Percentiles rank a stretch among this genome's conserved stretches.
These are phyloP conservation scores for Rugalucina vietnamica DNA, from an alignment of 2,888 invertebrate genomes.

Conservation along the genomic window DNA sequence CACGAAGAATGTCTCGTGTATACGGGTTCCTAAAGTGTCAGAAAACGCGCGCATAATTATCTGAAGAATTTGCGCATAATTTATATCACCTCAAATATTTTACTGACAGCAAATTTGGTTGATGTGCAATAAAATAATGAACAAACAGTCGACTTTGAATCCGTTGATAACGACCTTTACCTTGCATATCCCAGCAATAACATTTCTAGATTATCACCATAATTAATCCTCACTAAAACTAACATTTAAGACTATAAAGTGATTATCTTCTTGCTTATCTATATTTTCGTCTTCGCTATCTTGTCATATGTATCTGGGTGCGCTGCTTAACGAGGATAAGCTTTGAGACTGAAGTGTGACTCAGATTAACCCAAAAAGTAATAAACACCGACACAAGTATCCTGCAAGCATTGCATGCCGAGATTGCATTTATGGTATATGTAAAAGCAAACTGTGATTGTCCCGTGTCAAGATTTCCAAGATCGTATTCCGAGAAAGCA, in stretches of 20 bases:
- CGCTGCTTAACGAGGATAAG: not conserved
- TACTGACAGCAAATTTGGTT: not conserved
- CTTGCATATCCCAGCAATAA: not conserved
- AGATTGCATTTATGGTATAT: too few relatives aligned
- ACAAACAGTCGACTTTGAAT: not conserved
- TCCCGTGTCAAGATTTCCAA: too few relatives aligned
- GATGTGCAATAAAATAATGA: not conserved
- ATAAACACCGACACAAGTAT: too few relatives aligned
- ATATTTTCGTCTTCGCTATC: not conserved
- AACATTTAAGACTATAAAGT: not conserved
- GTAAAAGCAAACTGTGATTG: too few relatives aligned
- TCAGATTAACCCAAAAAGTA: too few relatives aligned
- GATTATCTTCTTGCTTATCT: conserved; percentile 5
- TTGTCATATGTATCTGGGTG: not conserved
- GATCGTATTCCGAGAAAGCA: too few relatives aligned
- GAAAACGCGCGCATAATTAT: too few relatives aligned
- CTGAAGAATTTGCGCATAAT: too few relatives aligned
- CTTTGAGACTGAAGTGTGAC: conserved; percentile 2
- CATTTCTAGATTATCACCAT: not conserved
- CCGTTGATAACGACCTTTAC: not conserved
- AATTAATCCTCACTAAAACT: conserved; percentile 8
- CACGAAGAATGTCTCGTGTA: not conserved
- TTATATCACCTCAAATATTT: not conserved
- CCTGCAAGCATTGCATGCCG: too few relatives aligned
- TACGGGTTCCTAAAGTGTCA: too few relatives aligned